Conservation (phyloP, 2,888 invertebrate genomes). For the Mythimna loreyi region DNA sequence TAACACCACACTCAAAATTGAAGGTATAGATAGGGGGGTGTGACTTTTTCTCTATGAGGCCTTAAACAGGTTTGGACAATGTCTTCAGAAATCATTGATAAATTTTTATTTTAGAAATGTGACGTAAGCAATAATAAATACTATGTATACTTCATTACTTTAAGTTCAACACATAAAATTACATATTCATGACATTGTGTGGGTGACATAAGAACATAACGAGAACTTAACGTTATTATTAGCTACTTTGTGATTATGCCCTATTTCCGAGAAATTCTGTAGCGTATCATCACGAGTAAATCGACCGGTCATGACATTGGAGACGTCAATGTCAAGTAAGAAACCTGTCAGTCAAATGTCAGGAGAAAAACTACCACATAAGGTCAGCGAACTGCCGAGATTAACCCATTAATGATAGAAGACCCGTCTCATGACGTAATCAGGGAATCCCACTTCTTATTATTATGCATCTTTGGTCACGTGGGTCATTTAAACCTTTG, state of each 20-base stretch:
- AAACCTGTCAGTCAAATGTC: conserved; percentile 7
- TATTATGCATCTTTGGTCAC: conserved; percentile 50
- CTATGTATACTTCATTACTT: conserved; percentile 7
- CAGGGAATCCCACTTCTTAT: conserved; percentile 52
- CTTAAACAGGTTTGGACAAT: not conserved
- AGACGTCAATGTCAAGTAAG: conserved; percentile 31
- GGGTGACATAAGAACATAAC: conserved; percentile 14
- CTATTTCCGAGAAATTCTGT: conserved; percentile 31
- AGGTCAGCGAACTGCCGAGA: conserved; percentile 9
- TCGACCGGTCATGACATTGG: conserved; percentile 45
- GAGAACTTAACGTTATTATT: conserved; percentile 21
- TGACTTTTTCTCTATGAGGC: no score
- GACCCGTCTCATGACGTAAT: conserved; percentile 38
- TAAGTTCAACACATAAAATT: not conserved
- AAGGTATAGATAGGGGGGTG: no score
- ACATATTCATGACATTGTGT: conserved; percentile 5
- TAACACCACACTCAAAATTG: no score
- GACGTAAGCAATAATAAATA: conserved; percentile 27
- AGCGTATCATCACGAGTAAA: conserved; percentile 17
- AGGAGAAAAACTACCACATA: not conserved
- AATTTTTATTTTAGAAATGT: not conserved
- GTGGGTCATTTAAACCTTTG: conserved; percentile 46
- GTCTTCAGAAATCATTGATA: not conserved
- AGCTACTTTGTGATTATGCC: conserved; percentile 22
- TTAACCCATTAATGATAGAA: conserved; percentile 32